Conservation (phyloP, 1,140 invertebrate species). For the Philopotamus ludificatus region DNA sequence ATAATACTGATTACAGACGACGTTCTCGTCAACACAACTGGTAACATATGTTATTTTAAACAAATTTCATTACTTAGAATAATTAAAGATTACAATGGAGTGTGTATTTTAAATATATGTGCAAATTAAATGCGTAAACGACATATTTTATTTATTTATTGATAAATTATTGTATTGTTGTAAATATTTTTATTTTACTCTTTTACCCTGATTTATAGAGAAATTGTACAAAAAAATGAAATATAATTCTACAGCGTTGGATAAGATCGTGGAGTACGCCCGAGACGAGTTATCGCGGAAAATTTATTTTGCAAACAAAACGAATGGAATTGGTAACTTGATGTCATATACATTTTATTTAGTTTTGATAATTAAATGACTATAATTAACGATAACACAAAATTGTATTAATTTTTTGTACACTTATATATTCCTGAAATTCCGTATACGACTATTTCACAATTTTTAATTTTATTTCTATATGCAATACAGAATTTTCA, state of each 20-base stretch:
- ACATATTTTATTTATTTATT: too few species aligned
- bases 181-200: too few species aligned
- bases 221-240: background rate
- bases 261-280: constrained; percentile 1
- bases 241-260: background rate
- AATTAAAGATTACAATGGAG: background rate
- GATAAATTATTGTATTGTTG: too few species aligned
- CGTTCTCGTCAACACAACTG: too few species aligned
- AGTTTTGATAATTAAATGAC: background rate
- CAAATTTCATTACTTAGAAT: too few species aligned
- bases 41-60: too few species aligned
- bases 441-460: constrained; percentile 41
- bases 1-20: too few species aligned
- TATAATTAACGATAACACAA: background rate
- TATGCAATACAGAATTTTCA: constrained; percentile 12
- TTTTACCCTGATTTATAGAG: background rate
- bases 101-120: too few species aligned
- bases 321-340: background rate
- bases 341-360: background rate
- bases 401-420: too few species aligned
- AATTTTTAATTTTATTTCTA: constrained; percentile 13
- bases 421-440: constrained; percentile 40
- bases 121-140: too few species aligned
- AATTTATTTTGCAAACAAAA: background rate
- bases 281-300: background rate